phyloP scores from a whole-genome alignment of 1,140 invertebrate genomes.

The Hyles euphorbiae region DNA sequence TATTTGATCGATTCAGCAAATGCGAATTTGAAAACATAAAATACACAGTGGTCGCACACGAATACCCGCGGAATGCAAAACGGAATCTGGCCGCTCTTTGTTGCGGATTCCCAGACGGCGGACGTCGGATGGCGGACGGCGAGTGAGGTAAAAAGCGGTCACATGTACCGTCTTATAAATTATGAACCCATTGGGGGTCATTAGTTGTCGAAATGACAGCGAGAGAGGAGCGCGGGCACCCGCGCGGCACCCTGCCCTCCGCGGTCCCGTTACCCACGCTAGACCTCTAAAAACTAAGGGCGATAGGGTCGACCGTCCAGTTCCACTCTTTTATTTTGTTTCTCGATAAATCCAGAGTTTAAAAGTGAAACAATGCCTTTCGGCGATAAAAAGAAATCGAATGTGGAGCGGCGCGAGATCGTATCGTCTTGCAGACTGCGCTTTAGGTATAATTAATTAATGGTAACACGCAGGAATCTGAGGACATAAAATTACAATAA shows the following conservation, averaged over 20 bases:
- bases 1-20: constrained; percentile 48
- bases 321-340: constrained; percentile 47
- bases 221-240: constrained; percentile 12
- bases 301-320: constrained; percentile 52
- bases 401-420: constrained; percentile 20
- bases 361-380: constrained; percentile 27
- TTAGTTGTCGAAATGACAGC: constrained; percentile 63
- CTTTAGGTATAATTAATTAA: constrained; percentile 26
- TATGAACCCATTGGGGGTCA: constrained; percentile 53
- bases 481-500: constrained; percentile 35
- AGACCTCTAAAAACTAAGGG: constrained; percentile 49
- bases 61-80: constrained; percentile 66
- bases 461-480: constrained; percentile 14
- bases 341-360: constrained; percentile 41
- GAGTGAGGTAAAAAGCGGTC: constrained; percentile 64
- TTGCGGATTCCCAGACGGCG: constrained; percentile 72
- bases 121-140: constrained; percentile 43
- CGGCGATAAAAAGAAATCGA: constrained; percentile 25
- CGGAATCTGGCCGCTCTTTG: constrained; percentile 63
- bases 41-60: constrained; percentile 50
- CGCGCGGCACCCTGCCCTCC: constrained; percentile 5
- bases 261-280: constrained; percentile 59
- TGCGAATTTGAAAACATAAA: constrained; percentile 54
- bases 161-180: constrained; percentile 63
- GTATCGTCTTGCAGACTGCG: constrained; percentile 1